Evolutionary conservation across 92 coral and sea anemone genomes (phyloP), one percentile per base, ranked within the genome.

Genomic region (Epizoanthus ramosus): DNA sequence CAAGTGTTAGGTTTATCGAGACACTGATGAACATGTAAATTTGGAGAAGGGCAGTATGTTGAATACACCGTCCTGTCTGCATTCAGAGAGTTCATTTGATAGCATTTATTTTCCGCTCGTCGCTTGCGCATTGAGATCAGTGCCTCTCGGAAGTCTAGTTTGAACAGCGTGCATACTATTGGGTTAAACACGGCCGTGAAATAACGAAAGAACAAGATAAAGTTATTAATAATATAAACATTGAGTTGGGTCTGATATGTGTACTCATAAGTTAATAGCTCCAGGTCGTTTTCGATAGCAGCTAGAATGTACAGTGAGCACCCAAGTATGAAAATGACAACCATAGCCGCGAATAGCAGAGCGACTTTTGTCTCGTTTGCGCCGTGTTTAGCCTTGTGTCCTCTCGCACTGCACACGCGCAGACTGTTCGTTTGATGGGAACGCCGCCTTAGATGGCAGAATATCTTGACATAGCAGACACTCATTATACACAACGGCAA

Each of bases 141-240:
- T 1, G 92, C 94, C 53, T 68, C 85, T 18, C 77, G 71, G 66
- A 93, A 93, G 65, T 93, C 97, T 52, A 85, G 90, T 67, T 93
- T 93, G 79, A 88, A 87, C 61, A 90, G 90, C 22, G 97, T 88
- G 57, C 91, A 86, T 2, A 93, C 63, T 6, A 93, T 23, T 0
- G 97, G 97, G 56, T 93, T 93, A 37, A 91, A 90, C 10, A 93
- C 75, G 80, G 97, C 93, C 14, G 94, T 87, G 57, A 88, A 84
- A 69, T 85, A 93, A 2, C 97, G 83, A 37, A 93, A 88, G 70
- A 93, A 90, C 75, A 90, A 67, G 19, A 85, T 84, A 24, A 77
- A 75, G 1, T 60, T 73, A 9, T 61, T 76, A 22, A 85, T 54
- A 12, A 80, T 69, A 68, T 90, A 57, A 57, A 71, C 68, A 25